phyloP scores from a whole-genome alignment of 2,888 invertebrate genomes.

The Xylophagus ater region DNA sequence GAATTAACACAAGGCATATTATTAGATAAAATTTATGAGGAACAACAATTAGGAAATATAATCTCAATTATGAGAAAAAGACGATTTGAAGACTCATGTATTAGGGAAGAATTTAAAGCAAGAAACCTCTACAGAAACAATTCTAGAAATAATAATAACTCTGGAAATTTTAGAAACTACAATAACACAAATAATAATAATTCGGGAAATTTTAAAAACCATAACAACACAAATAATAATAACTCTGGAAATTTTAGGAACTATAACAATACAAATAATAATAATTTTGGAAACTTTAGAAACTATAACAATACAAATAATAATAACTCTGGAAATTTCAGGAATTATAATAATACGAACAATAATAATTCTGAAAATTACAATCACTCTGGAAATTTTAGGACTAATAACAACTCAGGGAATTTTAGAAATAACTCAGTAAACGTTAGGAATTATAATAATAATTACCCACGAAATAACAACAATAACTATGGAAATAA shows the following conservation, averaged over 20 bases:
- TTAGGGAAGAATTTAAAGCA: conserved; percentile 2
- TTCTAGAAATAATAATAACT: not conserved
- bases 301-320: too few species aligned
- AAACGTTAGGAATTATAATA: too few species aligned
- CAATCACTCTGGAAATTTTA: not conserved
- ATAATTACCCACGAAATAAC: not conserved
- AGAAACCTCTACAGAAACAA: conserved; percentile 1
- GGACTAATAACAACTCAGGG: not conserved
- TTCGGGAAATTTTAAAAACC: conserved; percentile 1
- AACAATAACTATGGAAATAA: not conserved
- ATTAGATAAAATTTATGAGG: conserved; percentile 10
- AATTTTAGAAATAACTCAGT: not conserved
- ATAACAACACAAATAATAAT: not conserved
- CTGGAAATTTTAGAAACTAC: not conserved
- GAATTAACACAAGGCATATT: conserved; percentile 9
- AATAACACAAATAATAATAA: not conserved
- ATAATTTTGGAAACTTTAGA: not conserved
- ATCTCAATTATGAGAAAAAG: conserved; percentile 5
- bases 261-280: not conserved
- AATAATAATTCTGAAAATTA: not conserved
- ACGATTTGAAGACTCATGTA: conserved; percentile 3
- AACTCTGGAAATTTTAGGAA: not conserved
- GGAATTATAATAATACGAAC: too few species aligned
- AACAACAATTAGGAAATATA: conserved; percentile 6
- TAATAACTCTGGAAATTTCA: conserved; percentile 1